Base-by-base conservation (phyloP, 2,888 invertebrate species). In the Operophtera brumata region DNA sequence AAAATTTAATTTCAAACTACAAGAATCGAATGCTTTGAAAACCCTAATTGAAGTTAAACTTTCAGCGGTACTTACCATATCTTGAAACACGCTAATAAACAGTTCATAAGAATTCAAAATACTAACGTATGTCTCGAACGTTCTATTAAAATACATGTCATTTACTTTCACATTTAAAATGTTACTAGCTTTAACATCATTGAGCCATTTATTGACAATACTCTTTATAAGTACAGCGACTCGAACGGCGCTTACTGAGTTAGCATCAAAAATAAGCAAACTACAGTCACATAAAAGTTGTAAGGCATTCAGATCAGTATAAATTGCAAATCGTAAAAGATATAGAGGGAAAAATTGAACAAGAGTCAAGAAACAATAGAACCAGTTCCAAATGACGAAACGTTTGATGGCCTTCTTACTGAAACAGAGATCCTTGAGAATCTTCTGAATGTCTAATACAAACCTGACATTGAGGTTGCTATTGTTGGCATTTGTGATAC, bases 71-170 rank as follows among this genome's bases (percentile, higher is more conserved):
- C 48, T 54, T 20, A 56, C 64, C 48, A 37, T 36, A 20, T 60
- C 57, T 53, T 60, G 57, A 45, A 47, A 49, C 6, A 52, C 48
- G 7, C 32, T 37, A 14, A 58, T 14, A 11, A 44, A 58, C 13
- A 60, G 40, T 25, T 26, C 26, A 13, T 60, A 57, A n/a, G 46
- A 46, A 26, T 51, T 30, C 26, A 62, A 45, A 45, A 62, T 52
- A 11, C 45, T 34, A 36, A 9, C 35, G 13, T 55, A 62, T 3
- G 41, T 48, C 12, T 43, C 34, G 10, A 49, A 42, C 26, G 51
- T 39, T 7, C 39, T 41, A 1, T 13, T 32, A 10, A 14, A 58
- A 28, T 43, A 48, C 7, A 36, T 8, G 10, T 39, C 28, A 25
- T 41, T 39, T 4, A 28, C n/a, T 12, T 9, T 30, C 10, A n/a